Evolutionary conservation across 1,140 invertebrate species (phyloP), one percentile per base, ranked within the genome.

Genomic region (Lasioglossum albipes): DNA sequence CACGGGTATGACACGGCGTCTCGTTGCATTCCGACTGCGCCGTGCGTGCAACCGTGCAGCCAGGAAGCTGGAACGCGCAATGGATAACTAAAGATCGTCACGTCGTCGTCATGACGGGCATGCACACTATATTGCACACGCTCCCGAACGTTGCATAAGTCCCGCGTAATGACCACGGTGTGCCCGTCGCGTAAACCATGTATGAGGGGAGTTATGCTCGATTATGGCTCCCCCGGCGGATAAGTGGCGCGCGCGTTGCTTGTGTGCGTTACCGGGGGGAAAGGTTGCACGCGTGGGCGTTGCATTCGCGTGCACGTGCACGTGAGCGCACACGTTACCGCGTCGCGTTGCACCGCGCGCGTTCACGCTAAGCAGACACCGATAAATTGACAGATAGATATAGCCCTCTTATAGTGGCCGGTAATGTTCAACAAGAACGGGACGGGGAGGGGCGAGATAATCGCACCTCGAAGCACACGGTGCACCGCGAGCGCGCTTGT

Each of bases 351-450:
- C 36, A 2, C 36, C 36, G 36, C 45, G 20, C 7, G 31, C 62
- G 52, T 12, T 45, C 61, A 45, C 52, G 67, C 27, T 76, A 72
- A 84, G 82, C 77, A 72, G 74, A 81, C 49, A 72, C 79, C 79
- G 73, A 79, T 84, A 84, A 84, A 84, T 84, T 81, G 82, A 76
- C 73, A 81, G 82, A 81, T 81, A 83, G 69, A 80, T 66, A 80
- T 64, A 73, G 45, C 75, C 75, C 67, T 7, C 49, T 36, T 75
- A 36, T 62, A 74, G 57, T 41, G 45, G 49, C 36, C 41, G 5
- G 10, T 12, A 31, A 64, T 4, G 27, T 7, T 6, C 13, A 54
- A 20, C 52, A 20, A 20, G 52, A 6, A 54, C 9, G 45, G 45
- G 45, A 0, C 0, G 13, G 45, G 45, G 16, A 54, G 52, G 42